Conservation (phyloP, 2,888 invertebrate species). For the Euspilapteryx auroguttella region DNA sequence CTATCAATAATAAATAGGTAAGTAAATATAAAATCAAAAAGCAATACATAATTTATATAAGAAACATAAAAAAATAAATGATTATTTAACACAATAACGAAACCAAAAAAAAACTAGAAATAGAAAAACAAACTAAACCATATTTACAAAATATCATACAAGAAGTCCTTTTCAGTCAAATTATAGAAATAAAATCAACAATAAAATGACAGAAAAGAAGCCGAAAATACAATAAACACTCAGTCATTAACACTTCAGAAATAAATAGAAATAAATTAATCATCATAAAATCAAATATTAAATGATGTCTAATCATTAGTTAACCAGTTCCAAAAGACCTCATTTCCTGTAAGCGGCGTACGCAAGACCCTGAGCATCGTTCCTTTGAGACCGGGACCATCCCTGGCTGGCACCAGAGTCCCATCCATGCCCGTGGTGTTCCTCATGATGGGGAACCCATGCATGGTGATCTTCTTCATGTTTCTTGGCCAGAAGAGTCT, state of each 20-base stretch:
- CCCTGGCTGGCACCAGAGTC: constrained; percentile 15
- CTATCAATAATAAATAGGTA: constrained; percentile 7
- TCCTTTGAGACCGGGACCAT: constrained; percentile 41
- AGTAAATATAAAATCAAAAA: constrained; percentile 3
- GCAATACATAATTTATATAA: constrained; percentile 3
- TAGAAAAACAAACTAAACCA: background rate
- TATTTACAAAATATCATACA: background rate
- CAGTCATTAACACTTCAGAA: constrained; percentile 21
- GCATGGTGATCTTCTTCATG: constrained; percentile 24
- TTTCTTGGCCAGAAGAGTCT: constrained; percentile 41
- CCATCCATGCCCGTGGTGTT: constrained; percentile 19
- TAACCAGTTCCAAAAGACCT: no score
- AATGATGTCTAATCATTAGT: no score
- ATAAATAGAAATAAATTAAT: constrained; percentile 17
- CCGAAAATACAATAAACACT: constrained; percentile 13
- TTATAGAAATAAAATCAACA: constrained; percentile 13
- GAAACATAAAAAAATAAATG: constrained; percentile 1
- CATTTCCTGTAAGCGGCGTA: constrained; percentile 37
- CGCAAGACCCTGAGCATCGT: constrained; percentile 36
- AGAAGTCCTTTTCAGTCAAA: constrained; percentile 36
- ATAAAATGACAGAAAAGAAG: constrained; percentile 39
- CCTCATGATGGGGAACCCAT: constrained; percentile 9
- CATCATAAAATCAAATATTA: no score
- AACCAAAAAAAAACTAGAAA: constrained; percentile 2
- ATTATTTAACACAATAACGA: constrained; percentile 1